Conservation (phyloP, 2,888 invertebrate genomes). For the Cryptocheilus praepositus region DNA sequence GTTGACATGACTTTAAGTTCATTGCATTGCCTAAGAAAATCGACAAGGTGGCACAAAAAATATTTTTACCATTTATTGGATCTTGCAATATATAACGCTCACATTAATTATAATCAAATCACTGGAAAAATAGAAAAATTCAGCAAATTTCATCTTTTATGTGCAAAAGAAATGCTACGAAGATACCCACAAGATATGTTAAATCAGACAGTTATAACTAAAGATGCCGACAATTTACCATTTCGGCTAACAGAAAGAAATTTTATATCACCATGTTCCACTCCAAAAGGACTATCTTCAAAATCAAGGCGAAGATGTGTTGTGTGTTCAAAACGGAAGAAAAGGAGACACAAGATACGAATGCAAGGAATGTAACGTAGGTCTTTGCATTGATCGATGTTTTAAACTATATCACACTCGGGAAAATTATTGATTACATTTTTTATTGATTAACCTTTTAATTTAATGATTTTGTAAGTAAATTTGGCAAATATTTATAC, state of each 20-base stretch:
- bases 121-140: slow-evolving; percentile 3
- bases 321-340: slow-evolving; percentile 1
- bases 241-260: slow-evolving; percentile 23
- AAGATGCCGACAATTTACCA: slow-evolving; percentile 18
- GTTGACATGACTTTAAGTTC: slow-evolving; percentile 23
- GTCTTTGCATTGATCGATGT: background rate
- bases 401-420: background rate
- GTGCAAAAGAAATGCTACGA: slow-evolving; percentile 21
- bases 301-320: slow-evolving; percentile 16
- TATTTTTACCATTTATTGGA: slow-evolving; percentile 5
- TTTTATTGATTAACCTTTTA: too few species aligned
- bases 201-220: slow-evolving; percentile 6
- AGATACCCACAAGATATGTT: slow-evolving; percentile 15
- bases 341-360: slow-evolving; percentile 19
- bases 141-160: slow-evolving; percentile 8
- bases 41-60: slow-evolving; percentile 22
- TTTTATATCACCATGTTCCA: slow-evolving; percentile 22
- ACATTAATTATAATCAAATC: background rate
- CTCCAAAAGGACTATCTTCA: slow-evolving; percentile 17
- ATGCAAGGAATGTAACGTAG: slow-evolving; percentile 7
- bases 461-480: too few species aligned
- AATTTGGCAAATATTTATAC: too few species aligned
- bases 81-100: slow-evolving; percentile 4
- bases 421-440: too few species aligned
- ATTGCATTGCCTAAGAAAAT: slow-evolving; percentile 14